Evolutionary conservation across 2,113 vertebrate species (phyloP), one percentile per base, ranked within the genome.

Genomic region (Perca fluviatilis): DNA sequence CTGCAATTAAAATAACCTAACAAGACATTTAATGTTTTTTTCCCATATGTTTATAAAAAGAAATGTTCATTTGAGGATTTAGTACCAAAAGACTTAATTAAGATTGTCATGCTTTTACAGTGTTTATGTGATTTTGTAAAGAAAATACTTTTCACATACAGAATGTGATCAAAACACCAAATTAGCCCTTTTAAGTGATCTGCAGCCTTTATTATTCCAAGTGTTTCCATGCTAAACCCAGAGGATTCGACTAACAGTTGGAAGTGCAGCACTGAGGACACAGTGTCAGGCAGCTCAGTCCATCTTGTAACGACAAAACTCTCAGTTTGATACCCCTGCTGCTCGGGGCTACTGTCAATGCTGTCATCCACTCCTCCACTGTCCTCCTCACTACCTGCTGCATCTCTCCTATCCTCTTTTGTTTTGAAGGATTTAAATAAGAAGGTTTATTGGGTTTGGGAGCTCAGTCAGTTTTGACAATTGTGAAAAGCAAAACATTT

Each of bases 331-430:
- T 87, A 71, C 67, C 70, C 47, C 70, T 6, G 65, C 49, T 46
- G 90, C 86, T 77, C 3, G 16, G 47, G 87, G 89, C 83, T 0
- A 61, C 84, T 87, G 89, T 90, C 87, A 85, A 5, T n/a, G 11
- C 68, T 77, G 76, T 88, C 82, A 88, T 15, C 71, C 46, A 10
- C 49, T 73, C 58, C 84, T 56, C 72, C 30, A 7, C 67, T 61
- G 89, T 69, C 80, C 79, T 63, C 81, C 13, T 63, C 67, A 5
- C 70, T 76, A 79, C 56, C 64, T 85, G 71, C 86, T 64, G 58
- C 60, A 33, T 58, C 23, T 50, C 69, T 25, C 33, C 23, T 5
- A 79, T 15, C 43, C 47, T 54, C 47, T 68, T 70, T 69, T 73
- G 46, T 78, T 82, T 57, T 74, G 53, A 75, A 54, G 50, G 84